Percentiles rank a stretch among this genome's conserved stretches.
Evolutionary conservation across 2,113 vertebrate genomes (phyloP).

Genomic region (Plestiodon gilberti): DNA sequence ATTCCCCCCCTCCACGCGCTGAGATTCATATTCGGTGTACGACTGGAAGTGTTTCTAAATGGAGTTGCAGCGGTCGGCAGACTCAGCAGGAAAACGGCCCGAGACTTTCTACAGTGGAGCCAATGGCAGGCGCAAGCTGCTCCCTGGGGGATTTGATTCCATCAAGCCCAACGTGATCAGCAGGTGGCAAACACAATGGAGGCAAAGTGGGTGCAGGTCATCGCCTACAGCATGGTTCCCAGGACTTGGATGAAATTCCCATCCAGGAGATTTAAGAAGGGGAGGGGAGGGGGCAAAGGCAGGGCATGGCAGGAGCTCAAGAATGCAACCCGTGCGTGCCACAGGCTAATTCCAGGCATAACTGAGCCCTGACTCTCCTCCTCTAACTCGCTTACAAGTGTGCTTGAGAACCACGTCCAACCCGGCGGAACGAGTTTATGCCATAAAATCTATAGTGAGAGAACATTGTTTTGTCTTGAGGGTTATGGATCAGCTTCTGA

Average conservation of each 20-base stretch:
- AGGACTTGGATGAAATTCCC: conserved; percentile 51
- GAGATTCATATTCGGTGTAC: too few relatives aligned
- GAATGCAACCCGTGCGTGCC: conserved; percentile 68
- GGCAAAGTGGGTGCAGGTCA: conserved; percentile 69
- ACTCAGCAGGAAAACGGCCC: too few relatives aligned
- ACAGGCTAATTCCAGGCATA: conserved; percentile 67
- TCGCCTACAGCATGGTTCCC: conserved; percentile 73
- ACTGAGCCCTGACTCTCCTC: conserved; percentile 45
- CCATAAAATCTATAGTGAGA: not conserved
- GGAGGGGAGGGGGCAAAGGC: not conserved
- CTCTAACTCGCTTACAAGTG: conserved; percentile 7
- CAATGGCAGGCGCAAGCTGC: too few relatives aligned
- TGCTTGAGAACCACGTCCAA: conserved; percentile 3
- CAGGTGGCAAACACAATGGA: conserved; percentile 50
- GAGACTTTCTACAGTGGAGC: too few relatives aligned
- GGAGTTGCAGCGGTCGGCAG: too few relatives aligned
- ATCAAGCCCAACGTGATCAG: conserved; percentile 54
- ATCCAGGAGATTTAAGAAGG: conserved; percentile 16
- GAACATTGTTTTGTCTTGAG: not conserved
- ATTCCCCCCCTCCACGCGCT: too few relatives aligned
- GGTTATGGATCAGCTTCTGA: not conserved
- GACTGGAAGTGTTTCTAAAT: too few relatives aligned
- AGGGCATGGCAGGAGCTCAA: conserved; percentile 30
- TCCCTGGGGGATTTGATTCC: conserved; percentile 36
- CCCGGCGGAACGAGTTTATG: not conserved